phyloP scores from a whole-genome alignment of 2,888 invertebrate genomes.

The Danaus chrysippus region DNA sequence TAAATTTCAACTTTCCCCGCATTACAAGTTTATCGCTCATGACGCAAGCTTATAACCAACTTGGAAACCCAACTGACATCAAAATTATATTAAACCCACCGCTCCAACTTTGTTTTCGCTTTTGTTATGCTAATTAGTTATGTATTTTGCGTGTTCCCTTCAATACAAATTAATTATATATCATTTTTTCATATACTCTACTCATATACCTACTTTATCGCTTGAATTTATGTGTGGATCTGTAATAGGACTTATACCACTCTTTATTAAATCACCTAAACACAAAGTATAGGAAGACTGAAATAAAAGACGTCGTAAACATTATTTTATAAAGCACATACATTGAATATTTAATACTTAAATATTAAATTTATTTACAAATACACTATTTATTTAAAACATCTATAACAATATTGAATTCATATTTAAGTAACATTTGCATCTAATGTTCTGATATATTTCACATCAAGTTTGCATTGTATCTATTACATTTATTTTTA shows the following conservation, averaged over 20 bases:
- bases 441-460: no score
- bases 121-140: background rate
- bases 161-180: background rate
- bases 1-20: background rate
- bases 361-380: constrained; percentile 47
- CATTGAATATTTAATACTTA: constrained; percentile 57
- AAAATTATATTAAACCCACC: background rate
- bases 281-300: no score
- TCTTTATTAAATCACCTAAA: no score
- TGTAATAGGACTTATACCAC: no score
- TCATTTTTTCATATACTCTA: background rate
- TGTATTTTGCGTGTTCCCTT: background rate
- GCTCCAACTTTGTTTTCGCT: constrained; percentile 1
- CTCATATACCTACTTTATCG: background rate
- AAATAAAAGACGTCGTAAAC: no score
- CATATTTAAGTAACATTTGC: background rate
- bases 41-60: background rate
- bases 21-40: background rate
- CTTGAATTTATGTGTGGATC: no score
- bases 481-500: no score
- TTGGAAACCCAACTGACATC: constrained; percentile 3
- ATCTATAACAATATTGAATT: background rate
- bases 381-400: constrained; percentile 44
- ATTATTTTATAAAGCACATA: constrained; percentile 51
- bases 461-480: no score